A percentile compares a stretch with the other conserved stretches of the same genome.
Conservation (phyloP, 1,140 invertebrate genomes). For the Anastrepha ludens region DNA sequence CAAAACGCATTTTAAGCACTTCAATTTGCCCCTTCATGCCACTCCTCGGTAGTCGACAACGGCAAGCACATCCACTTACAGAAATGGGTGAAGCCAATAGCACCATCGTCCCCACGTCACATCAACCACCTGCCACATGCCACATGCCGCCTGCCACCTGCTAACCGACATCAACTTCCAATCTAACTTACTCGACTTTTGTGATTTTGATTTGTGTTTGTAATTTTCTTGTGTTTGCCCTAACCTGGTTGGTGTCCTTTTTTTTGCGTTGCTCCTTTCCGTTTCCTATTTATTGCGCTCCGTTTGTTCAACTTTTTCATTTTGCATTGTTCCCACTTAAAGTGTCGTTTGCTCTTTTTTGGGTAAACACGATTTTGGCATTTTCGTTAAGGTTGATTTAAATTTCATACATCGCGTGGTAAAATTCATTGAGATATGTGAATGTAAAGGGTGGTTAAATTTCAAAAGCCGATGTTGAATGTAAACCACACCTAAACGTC, state of each 20-base stretch:
- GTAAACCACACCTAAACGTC: too few species aligned
- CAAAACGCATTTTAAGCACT: slow-evolving; percentile 50
- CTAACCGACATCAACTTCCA: not conserved
- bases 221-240: slow-evolving; percentile 46
- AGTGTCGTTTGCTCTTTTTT: not conserved
- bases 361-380: not conserved
- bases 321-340: not conserved
- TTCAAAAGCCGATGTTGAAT: too few species aligned
- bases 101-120: not conserved
- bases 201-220: slow-evolving; percentile 51
- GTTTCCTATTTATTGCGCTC: slow-evolving; percentile 12
- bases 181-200: slow-evolving; percentile 33
- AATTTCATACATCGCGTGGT: not conserved
- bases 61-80: slow-evolving; percentile 1
- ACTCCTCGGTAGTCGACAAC: not conserved
- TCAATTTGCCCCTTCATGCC: slow-evolving; percentile 32
- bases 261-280: slow-evolving; percentile 47
- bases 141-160: not conserved
- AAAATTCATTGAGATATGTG: too few species aligned
- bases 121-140: not conserved
- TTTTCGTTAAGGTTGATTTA: not conserved
- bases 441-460: too few species aligned
- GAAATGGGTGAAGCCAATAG: not conserved
- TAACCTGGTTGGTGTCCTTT: not conserved
- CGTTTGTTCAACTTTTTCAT: not conserved